A percentile compares a stretch with the other conserved stretches of the same genome.
These are phyloP conservation scores for Solea solea DNA, from an alignment of 2,113 vertebrate species.

Conservation along the genomic window DNA sequence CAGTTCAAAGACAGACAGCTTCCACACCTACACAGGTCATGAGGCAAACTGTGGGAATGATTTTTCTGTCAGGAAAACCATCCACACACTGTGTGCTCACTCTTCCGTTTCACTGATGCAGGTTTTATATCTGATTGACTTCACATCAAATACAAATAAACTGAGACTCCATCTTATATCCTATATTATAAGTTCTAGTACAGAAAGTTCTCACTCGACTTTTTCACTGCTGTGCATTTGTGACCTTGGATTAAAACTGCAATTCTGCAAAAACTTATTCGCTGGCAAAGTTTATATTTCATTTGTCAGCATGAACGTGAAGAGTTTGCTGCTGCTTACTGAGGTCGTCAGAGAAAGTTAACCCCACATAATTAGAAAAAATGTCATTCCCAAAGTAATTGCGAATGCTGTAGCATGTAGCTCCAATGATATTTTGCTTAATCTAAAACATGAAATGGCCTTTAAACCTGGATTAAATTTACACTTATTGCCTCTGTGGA, in stretches of 20 bases:
- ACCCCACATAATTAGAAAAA: not conserved
- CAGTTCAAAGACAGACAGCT: not conserved
- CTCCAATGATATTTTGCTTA: too few relatives aligned
- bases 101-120: slow-evolving; percentile 43
- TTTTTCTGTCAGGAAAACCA: slow-evolving; percentile 42
- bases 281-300: slow-evolving; percentile 34
- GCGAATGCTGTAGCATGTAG: too few relatives aligned
- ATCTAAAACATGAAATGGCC: too few relatives aligned
- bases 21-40: slow-evolving; percentile 10
- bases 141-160: slow-evolving; percentile 36
- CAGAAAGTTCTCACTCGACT: not conserved
- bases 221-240: slow-evolving; percentile 22
- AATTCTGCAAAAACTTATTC: slow-evolving; percentile 36
- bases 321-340: not conserved
- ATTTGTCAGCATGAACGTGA: slow-evolving; percentile 45
- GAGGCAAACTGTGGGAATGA: slow-evolving; percentile 35
- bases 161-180: slow-evolving; percentile 1
- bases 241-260: slow-evolving; percentile 36
- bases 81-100: slow-evolving; percentile 27
- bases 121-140: slow-evolving; percentile 37
- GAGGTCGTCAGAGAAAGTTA: slow-evolving; percentile 26
- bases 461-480: too few relatives aligned
- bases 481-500: too few relatives aligned
- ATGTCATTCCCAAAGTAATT: too few relatives aligned
- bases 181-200: not conserved